Evolutionary conservation across 2,797 vertebrate species (phyloP), one percentile per base, ranked within the genome.

Genomic region (Danionella dracula): DNA sequence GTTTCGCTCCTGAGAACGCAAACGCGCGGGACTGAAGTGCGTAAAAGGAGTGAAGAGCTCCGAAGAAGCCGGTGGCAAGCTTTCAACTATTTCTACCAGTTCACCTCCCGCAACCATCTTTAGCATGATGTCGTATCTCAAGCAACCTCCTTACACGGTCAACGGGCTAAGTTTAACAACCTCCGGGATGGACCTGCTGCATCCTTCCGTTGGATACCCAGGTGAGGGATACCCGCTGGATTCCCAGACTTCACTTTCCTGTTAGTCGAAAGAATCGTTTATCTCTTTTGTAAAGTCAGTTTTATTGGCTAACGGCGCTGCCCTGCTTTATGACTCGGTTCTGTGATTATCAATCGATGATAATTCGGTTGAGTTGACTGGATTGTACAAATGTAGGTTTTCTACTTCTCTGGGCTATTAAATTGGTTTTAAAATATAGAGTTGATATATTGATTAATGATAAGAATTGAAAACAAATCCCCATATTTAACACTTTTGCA

Each of bases 61-160:
- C 76, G 72, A 82, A 83, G 80, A 53, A 80, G 79, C 79, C 37
- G 68, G 71, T 31, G 21, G 8, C 60, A 83, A 37, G 21, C 81
- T 84, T 89, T 84, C 86, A 85, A 82, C 44, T 85, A 88, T 90
- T 92, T 88, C 81, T 90, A 88, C 80, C 87, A 90, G 86, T 91
- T 92, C 82, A 83, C 82, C 84, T 86, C 53, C 87, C 81, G 85
- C 89, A 84, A 84, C 86, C 77, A 94, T 95, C 88, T 93, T 97
- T 98, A 98, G 95, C 94, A 98, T 99, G 95, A 98, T 99, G 96
- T 98, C 96, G 88, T 99, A 99, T 98, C 93, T 98, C 85, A 98
- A 99, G 93, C 96, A 98, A 97, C 94, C 96, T 89, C 95, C 96
- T 93, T 99, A 98, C 61, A 92, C 95, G 79, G 95, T 99, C 83